Conservation (phyloP, 2,113 vertebrate species). For the Pongo pygmaeus region DNA sequence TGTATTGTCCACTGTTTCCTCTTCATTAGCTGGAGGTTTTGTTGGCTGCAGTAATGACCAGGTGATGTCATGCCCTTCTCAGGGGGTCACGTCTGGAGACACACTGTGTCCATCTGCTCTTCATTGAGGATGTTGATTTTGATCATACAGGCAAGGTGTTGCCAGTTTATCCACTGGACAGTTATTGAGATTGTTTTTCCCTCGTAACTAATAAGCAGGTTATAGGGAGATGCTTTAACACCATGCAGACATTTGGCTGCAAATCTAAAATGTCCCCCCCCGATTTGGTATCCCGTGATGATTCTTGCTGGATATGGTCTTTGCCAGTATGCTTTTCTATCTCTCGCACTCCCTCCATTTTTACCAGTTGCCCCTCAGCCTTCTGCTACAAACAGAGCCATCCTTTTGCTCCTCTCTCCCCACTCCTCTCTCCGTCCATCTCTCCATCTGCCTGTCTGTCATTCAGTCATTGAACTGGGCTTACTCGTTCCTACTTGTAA, state of each 20-base stretch:
- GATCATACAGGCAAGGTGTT: not conserved
- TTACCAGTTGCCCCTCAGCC: not conserved
- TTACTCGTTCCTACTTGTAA: not conserved
- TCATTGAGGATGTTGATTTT: not conserved
- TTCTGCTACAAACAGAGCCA: not conserved
- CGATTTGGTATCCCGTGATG: not conserved
- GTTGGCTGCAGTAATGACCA: not conserved
- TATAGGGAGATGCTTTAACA: not conserved
- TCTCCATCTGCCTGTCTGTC: not conserved
- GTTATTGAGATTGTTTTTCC: not conserved
- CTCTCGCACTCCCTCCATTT: not conserved
- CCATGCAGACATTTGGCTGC: not conserved
- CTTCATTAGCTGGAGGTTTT: not conserved
- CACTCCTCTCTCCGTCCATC: rapidly evolving
- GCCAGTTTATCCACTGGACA: not conserved
- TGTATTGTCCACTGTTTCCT: not conserved
- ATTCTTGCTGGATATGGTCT: not conserved
- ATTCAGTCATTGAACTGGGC: not conserved
- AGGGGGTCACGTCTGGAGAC: not conserved
- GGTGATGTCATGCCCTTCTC: not conserved
- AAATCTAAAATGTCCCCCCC: not conserved
- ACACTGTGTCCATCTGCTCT: not conserved
- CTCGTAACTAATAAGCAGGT: not conserved
- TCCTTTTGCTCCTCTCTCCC: not conserved
- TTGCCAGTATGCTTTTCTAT: not conserved